Base-by-base conservation (phyloP, 2,797 vertebrate species). In the Clarias platycephalus region DNA sequence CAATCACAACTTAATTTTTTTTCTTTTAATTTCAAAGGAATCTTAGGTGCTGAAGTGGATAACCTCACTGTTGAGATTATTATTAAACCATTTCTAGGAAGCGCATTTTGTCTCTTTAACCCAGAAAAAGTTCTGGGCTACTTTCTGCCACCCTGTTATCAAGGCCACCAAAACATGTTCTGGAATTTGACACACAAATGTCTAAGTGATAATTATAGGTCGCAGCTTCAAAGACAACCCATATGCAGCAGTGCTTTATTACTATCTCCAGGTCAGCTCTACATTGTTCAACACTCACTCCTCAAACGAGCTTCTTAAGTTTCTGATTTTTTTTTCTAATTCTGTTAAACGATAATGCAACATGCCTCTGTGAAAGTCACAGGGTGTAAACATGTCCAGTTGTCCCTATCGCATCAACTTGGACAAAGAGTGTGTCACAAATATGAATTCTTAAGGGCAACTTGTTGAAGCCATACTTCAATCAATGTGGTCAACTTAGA, bases 91-190 rank as follows among this genome's bases (percentile, higher is more conserved):
- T 79, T 79, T 64, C 34, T 79, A 62, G 13, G 58, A 63, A 5
- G 0, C 40, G 10, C 22, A 37, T 63, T 79, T 63, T 26, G 12
- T 16, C 34, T 44, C 4, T 26, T 79, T 79, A 63, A 44, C 34
- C 76, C 76, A 79, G 76, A 79, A 79, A 63, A 1, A 16, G 57
- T 2, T 44, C 24, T 63, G 76, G 6, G 24, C 76, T 62, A 62
- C 24, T 78, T 78, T 62, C 28, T 76, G 28, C 22, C 28, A 58
- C 28, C 31, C 4, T 34, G 31, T 40, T 58, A 78, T n/a, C 24
- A 60, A 63, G 34, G 34, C 57, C 57, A 40, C 28, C 13, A 62
- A n/a, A 78, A 40, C 16, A 78, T n/a, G 31, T 24, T 28, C 72
- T 78, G 34, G 31, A 62, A 62, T 60, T 37, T 60, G 20, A 57